A percentile compares a stretch with the other conserved stretches of the same genome.
Conservation (phyloP, 2,888 invertebrate species). For the Horisme vitalbata region DNA sequence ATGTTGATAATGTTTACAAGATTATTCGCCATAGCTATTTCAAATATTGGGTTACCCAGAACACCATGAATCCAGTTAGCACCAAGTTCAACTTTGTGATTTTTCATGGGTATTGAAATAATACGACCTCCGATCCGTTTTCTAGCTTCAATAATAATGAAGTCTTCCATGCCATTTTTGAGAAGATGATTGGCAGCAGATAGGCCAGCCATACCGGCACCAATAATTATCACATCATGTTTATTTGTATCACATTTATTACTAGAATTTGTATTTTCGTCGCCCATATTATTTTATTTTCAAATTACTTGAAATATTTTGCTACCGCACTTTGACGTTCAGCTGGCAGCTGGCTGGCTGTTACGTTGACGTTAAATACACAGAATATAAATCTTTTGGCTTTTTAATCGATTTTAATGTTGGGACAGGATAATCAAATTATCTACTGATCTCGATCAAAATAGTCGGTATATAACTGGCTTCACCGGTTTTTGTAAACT, state of each 20-base stretch:
- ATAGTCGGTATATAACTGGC: neutral
- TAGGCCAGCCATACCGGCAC: conserved; percentile 93
- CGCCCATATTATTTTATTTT: conserved; percentile 76
- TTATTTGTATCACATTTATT: conserved; percentile 74
- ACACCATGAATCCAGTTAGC: conserved; percentile 98
- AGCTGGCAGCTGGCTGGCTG: conserved; percentile 45
- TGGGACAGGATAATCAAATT: too few relatives aligned
- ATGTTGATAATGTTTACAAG: conserved; percentile 92
- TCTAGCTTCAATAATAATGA: conserved; percentile 91
- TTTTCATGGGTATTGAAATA: conserved; percentile 86
- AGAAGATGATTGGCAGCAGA: conserved; percentile 92
- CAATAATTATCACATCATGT: conserved; percentile 91
- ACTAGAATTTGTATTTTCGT: conserved; percentile 78
- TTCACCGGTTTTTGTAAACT: conserved; percentile 15
- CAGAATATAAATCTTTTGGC: too few relatives aligned
- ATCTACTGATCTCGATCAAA: neutral
- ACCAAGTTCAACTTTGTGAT: conserved; percentile 90
- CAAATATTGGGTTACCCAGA: conserved; percentile 93
- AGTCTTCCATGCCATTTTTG: conserved; percentile 90
- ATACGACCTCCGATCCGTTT: conserved; percentile 92
- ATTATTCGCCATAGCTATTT: conserved; percentile 91
- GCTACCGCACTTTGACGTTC: conserved; percentile 66
- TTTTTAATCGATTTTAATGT: too few relatives aligned
- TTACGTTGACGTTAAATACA: too few relatives aligned
- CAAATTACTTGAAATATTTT: conserved; percentile 59